These are phyloP conservation scores for Chydorus sphaericus DNA, from an alignment of 2,888 invertebrate genomes.

Conservation along the genomic window DNA sequence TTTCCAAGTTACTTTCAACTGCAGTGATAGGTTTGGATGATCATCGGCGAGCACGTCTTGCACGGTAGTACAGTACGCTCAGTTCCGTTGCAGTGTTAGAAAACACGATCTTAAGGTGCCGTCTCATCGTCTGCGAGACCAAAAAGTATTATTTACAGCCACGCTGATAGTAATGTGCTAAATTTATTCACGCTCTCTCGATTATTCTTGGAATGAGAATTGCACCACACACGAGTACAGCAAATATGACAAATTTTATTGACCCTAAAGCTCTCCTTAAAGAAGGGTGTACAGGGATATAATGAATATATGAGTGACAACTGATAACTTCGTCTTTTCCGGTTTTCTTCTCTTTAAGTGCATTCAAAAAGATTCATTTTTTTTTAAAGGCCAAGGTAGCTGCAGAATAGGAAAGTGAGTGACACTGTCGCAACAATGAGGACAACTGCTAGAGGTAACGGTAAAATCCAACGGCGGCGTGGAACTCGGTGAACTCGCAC, in stretches of 20 bases:
- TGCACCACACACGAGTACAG: too few species aligned
- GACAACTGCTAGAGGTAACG: conserved; percentile 62
- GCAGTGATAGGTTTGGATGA: conserved; percentile 26
- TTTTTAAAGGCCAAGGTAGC: conserved; percentile 53
- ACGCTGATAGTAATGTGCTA: too few species aligned
- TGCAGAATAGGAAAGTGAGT: conserved; percentile 64
- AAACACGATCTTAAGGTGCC: neutral
- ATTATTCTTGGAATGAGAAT: too few species aligned
- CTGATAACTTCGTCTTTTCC: neutral
- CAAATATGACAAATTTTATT: too few species aligned
- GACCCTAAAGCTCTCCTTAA: too few species aligned
- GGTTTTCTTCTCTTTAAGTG: neutral
- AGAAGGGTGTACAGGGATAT: too few species aligned
- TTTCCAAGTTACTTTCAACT: conserved; percentile 25
- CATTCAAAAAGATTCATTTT: neutral
- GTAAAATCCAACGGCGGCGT: conserved; percentile 32
- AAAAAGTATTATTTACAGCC: too few species aligned
- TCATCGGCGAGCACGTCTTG: conserved; percentile 24
- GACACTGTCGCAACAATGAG: conserved; percentile 60
- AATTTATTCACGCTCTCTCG: too few species aligned
- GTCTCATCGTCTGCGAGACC: too few species aligned
- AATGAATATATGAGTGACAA: too few species aligned
- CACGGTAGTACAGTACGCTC: conserved; percentile 23
- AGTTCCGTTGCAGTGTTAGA: conserved; percentile 9
- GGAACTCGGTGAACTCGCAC: conserved; percentile 13